Evolutionary conservation across 64 coral and sea anemone species (phyloP), one percentile per base, ranked within the genome.

Genomic region (Dendrophyllia cribrosa): DNA sequence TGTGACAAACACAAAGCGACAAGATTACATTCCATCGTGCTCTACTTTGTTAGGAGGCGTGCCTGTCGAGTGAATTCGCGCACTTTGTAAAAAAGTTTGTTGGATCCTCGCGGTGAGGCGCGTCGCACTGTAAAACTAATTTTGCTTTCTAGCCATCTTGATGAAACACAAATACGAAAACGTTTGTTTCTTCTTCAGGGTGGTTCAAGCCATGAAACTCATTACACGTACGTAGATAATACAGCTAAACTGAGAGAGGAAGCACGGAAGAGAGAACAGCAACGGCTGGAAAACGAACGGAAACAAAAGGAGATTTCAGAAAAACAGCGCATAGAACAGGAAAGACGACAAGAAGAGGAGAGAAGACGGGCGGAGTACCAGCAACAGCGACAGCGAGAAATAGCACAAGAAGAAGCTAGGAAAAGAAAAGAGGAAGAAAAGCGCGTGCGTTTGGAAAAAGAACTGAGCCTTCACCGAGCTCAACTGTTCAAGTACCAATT

Each of bases 401-500:
- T 66, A 56, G 50, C 77, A 19, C 72, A 93, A 51, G 81, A 74
- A 11, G 69, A 72, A 25, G 34, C 34, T 34, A 34, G 34, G 34
- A 34, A 2, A 34, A 34, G 34, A 34, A 34, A 34, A 34, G 34
- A 34, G 34, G 69, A 72, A 72, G 21, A 43, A 8, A 72, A 72
- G 26, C 24, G 23, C 1, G 4, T 34, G n/a, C 56, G 83, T 9
- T 67, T 92, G 9, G 26, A 96, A 45, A 68, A 74, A 6, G 66
- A 89, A 58, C 76, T 91, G 11, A 17, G 3, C 53, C 51, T 55
- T 16, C 85, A 83, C 10, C 95, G 95, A 23, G 0, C 66, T 14
- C 77, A 82, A 25, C 69, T 96, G 26, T 89, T 63, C 14, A 71
- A 93, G 23, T 96, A 96, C 70, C 89, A 93, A 56, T 96, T 96